Evolutionary conservation across 2,113 vertebrate species (phyloP).

Genomic region (Suncus etruscus): DNA sequence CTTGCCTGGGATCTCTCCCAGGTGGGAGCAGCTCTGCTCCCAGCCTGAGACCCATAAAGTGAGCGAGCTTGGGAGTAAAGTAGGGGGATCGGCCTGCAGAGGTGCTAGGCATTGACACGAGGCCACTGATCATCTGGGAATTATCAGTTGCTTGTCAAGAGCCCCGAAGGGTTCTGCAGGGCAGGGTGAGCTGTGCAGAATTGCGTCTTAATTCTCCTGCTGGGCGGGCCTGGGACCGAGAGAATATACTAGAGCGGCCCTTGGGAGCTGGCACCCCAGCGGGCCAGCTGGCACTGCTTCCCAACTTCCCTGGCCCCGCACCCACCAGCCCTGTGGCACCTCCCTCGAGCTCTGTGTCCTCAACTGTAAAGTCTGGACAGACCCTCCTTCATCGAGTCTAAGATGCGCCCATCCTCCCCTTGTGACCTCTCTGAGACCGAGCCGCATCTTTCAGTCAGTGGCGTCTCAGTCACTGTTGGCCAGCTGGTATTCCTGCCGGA

Average conservation of each 20-base stretch:
- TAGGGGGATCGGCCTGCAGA: neutral
- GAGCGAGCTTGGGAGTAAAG: neutral
- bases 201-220: neutral
- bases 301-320: neutral
- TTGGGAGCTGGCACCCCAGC: neutral
- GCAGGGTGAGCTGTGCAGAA: neutral
- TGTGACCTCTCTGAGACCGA: conserved; percentile 72
- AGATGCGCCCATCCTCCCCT: conserved; percentile 52
- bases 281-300: neutral
- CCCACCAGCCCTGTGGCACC: conserved; percentile 25
- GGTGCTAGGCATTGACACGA: neutral
- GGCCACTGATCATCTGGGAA: neutral
- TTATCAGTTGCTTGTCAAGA: conserved; percentile 20
- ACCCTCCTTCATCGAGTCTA: conserved; percentile 61
- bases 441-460: conserved; percentile 71
- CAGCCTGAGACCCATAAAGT: neutral
- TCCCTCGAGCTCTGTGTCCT: conserved; percentile 53
- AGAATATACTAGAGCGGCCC: neutral
- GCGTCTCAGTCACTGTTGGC: conserved; percentile 71
- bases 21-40: conserved; percentile 20
- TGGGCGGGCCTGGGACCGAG: neutral
- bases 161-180: neutral
- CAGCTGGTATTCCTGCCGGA: conserved; percentile 72
- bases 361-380: conserved; percentile 2
- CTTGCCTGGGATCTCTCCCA: neutral